phyloP scores from a whole-genome alignment of 1,140 invertebrate species.

The Drosophila ananassae region DNA sequence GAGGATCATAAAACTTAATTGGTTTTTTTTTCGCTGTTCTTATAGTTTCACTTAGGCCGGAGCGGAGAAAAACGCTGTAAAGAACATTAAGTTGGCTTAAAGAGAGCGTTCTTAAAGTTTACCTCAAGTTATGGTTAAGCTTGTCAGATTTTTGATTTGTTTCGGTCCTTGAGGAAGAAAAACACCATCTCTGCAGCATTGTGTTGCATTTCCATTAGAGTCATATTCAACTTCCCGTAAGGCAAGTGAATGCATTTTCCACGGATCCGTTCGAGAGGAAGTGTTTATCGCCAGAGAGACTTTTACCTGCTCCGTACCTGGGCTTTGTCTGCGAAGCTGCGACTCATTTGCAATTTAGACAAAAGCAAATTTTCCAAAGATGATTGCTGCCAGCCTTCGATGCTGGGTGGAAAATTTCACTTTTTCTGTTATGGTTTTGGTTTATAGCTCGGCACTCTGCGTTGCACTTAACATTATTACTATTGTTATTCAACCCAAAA shows the following conservation, averaged over 20 bases:
- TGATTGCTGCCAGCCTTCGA: slow-evolving; percentile 51
- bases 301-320: slow-evolving; percentile 24
- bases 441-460: slow-evolving; percentile 38
- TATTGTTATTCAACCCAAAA: slow-evolving; percentile 81
- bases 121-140: slow-evolving; percentile 17
- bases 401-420: slow-evolving; percentile 67
- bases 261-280: slow-evolving; percentile 22
- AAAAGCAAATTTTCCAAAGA: slow-evolving; percentile 54
- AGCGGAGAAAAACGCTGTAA: slow-evolving; percentile 1
- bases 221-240: slow-evolving; percentile 16
- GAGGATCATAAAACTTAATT: slow-evolving; percentile 60
- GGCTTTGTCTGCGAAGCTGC: slow-evolving; percentile 38
- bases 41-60: slow-evolving; percentile 27
- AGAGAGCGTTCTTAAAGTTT: slow-evolving; percentile 13
- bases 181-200: not conserved
- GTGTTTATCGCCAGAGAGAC: slow-evolving; percentile 34
- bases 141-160: slow-evolving; percentile 28
- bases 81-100: not conserved
- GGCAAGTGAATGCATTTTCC: not conserved
- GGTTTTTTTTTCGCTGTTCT: slow-evolving; percentile 30
- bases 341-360: slow-evolving; percentile 67
- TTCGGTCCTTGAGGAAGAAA: slow-evolving; percentile 3
- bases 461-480: slow-evolving; percentile 67
- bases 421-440: slow-evolving; percentile 58
- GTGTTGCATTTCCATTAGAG: slow-evolving; percentile 2